These are phyloP conservation scores for Tineola bisselliella DNA, from an alignment of 2,888 invertebrate genomes.

Conservation along the genomic window DNA sequence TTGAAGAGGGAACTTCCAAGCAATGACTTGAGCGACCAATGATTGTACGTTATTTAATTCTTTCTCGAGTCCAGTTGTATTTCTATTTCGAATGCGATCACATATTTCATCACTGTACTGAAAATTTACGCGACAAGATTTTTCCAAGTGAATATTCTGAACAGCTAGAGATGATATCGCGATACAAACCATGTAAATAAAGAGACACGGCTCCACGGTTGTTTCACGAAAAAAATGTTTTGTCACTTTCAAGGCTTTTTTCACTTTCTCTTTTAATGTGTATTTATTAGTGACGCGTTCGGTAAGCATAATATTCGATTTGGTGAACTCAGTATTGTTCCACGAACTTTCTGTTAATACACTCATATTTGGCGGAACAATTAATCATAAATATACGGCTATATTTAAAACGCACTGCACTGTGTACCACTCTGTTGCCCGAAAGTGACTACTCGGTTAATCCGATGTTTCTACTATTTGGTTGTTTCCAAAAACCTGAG, in stretches of 20 bases:
- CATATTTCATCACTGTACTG: slow-evolving; percentile 62
- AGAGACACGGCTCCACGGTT: slow-evolving; percentile 74
- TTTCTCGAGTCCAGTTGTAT: slow-evolving; percentile 48
- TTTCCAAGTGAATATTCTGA: slow-evolving; percentile 68
- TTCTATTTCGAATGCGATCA: slow-evolving; percentile 51
- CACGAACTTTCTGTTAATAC: slow-evolving; percentile 34
- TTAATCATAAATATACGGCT: background rate
- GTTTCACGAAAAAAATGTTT: slow-evolving; percentile 43
- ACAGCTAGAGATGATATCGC: slow-evolving; percentile 72
- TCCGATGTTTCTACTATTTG: slow-evolving; percentile 38
- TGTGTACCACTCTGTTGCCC: slow-evolving; percentile 29
- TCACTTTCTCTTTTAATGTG: slow-evolving; percentile 44
- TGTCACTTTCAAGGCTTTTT: slow-evolving; percentile 41
- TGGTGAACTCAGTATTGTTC: slow-evolving; percentile 40
- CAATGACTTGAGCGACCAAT: slow-evolving; percentile 60
- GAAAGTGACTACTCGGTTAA: slow-evolving; percentile 41
- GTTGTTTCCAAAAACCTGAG: slow-evolving; percentile 55
- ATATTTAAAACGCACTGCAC: slow-evolving; percentile 2
- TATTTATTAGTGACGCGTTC: slow-evolving; percentile 25
- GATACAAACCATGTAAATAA: slow-evolving; percentile 72
- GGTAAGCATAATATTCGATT: slow-evolving; percentile 47
- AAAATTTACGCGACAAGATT: slow-evolving; percentile 66
- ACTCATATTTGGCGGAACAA: slow-evolving; percentile 31
- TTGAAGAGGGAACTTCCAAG: slow-evolving; percentile 69
- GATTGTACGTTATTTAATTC: slow-evolving; percentile 54